These are phyloP conservation scores for Tadarida brasiliensis DNA, from an alignment of 2,797 vertebrate species.

Conservation along the genomic window DNA sequence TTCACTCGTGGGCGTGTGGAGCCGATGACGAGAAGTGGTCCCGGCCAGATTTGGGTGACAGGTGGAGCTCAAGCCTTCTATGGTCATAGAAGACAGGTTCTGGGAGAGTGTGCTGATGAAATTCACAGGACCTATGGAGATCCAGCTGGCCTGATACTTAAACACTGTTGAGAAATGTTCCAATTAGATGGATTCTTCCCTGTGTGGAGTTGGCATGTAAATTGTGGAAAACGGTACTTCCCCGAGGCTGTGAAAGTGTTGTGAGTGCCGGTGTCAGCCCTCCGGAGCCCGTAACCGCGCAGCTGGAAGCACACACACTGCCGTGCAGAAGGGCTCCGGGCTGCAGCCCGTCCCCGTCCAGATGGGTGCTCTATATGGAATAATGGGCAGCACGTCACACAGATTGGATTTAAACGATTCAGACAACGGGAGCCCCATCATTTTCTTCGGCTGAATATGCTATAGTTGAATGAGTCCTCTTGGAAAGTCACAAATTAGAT, in stretches of 20 bases:
- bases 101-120: conserved; percentile 78
- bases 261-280: conserved; percentile 22
- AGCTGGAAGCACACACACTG: not conserved
- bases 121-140: conserved; percentile 77
- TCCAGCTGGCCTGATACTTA: conserved; percentile 82
- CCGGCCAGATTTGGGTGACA: conserved; percentile 80
- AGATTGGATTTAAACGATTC: conserved; percentile 61
- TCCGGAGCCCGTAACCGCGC: not conserved
- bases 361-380: not conserved
- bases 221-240: conserved; percentile 61
- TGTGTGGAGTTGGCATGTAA: conserved; percentile 64
- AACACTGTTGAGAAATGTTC: conserved; percentile 77
- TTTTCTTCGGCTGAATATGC: conserved; percentile 67
- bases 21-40: conserved; percentile 60
- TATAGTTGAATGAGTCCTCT: conserved; percentile 57
- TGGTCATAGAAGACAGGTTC: conserved; percentile 78
- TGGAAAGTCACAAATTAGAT: conserved; percentile 64
- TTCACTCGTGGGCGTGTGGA: not conserved
- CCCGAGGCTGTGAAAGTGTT: conserved; percentile 51
- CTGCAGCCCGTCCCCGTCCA: not conserved
- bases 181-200: conserved; percentile 78
- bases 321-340: not conserved
- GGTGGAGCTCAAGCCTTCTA: conserved; percentile 77
- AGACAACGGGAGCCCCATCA: conserved; percentile 15
- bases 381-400: conserved; percentile 10